Conservation (phyloP, 2,113 vertebrate genomes). For the Epinephelus moara region DNA sequence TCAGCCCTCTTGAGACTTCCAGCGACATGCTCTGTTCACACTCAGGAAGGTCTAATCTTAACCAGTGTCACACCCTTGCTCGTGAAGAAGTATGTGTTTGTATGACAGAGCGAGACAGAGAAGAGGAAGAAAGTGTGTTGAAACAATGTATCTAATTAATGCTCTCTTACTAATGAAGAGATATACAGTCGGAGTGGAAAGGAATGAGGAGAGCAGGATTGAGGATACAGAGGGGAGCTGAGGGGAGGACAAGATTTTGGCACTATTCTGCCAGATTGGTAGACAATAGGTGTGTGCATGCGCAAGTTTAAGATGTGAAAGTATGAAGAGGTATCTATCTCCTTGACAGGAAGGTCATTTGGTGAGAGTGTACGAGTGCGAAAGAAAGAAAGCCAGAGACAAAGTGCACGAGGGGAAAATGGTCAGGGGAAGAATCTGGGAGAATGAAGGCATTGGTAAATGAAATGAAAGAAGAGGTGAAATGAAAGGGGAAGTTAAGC, state of each 20-base stretch:
- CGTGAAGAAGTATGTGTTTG: slow-evolving; percentile 17
- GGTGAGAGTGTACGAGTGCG: slow-evolving; percentile 34
- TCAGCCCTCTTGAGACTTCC: slow-evolving; percentile 42
- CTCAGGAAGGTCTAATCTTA: slow-evolving; percentile 54
- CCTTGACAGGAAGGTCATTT: slow-evolving; percentile 76
- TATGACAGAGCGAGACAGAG: slow-evolving; percentile 5
- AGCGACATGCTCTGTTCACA: slow-evolving; percentile 48
- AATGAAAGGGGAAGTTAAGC: slow-evolving; percentile 67
- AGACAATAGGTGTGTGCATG: background rate
- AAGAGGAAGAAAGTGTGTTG: background rate
- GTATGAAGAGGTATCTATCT: slow-evolving; percentile 71
- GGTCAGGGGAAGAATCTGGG: slow-evolving; percentile 30
- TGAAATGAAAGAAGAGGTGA: slow-evolving; percentile 57
- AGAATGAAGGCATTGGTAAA: slow-evolving; percentile 53
- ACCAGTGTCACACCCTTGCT: slow-evolving; percentile 28
- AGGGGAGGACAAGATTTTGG: slow-evolving; percentile 24
- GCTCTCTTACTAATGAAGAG: background rate
- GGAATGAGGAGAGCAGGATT: background rate
- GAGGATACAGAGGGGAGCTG: background rate
- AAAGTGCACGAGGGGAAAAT: slow-evolving; percentile 37
- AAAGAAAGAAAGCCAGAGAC: slow-evolving; percentile 54
- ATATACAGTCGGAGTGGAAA: background rate
- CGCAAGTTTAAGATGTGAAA: slow-evolving; percentile 9
- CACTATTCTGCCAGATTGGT: slow-evolving; percentile 20
- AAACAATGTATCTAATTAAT: slow-evolving; percentile 5